Evolutionary conservation across 1,140 invertebrate species (phyloP), one percentile per base, ranked within the genome.

Genomic region (Acromyrmex echinatior): DNA sequence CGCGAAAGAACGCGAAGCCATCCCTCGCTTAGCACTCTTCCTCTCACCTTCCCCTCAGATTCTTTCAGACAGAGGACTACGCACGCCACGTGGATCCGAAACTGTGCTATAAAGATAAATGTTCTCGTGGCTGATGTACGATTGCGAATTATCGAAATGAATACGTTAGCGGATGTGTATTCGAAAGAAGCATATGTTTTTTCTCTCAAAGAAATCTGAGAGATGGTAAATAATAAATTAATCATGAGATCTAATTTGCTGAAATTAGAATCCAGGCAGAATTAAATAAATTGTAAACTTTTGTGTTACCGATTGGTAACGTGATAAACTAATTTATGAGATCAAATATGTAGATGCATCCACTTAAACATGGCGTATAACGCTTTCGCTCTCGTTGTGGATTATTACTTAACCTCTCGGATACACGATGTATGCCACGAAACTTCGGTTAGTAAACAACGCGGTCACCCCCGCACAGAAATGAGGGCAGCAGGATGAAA

Each of bases 1-100:
- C 62, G 63, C 21, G 76, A 70, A 87, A 74, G 53, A 79, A 60
- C 81, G 70, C 71, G 53, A 84, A 71, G 71, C 53, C 80, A 25
- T 65, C 39, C 53, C 63, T 88, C 68, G 39, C 21, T 21, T 66
- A 35, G 39, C 74, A 53, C 12, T 49, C 21, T 56, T 49, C 35
- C 53, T 51, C 21, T 14, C 9, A 25, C 25, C 31, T 70, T 77
- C 49, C 79, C 14, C 25, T 21, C n/a, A 7, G 62, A 77, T 76
- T 56, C 21, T 7, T 25, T 71, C 77, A n/a, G 31, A 80, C 35
- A 16, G 77, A 68, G n/a, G 56, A 60, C 39, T 14, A 35, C 9
- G 39, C 35, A 53, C 39, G 51, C 66, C 25, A 49, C 68, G 70
- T 82, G 56, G 68, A 28, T 66, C 7, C 18, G 18, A 82, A 62